Conservation (phyloP, 2,888 invertebrate species). For the Morinoia aosen region DNA sequence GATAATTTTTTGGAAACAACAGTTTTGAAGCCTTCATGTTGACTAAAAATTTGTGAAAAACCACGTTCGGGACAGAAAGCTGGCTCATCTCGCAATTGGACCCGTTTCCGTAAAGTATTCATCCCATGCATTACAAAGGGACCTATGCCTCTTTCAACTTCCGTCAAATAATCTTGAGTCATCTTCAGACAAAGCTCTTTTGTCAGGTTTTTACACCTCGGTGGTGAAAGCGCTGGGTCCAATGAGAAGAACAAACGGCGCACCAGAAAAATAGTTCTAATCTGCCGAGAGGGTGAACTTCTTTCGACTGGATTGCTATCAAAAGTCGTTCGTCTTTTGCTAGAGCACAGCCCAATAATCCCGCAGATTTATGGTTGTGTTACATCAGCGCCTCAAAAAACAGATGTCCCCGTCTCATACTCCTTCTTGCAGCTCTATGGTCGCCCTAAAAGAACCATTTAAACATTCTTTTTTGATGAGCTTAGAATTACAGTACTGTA, state of each 20-base stretch:
- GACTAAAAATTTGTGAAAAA: background rate
- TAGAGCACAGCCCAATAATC: background rate
- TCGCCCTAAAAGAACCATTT: background rate
- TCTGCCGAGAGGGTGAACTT: conserved; percentile 2
- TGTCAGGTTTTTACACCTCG: background rate
- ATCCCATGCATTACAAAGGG: background rate
- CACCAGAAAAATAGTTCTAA: background rate
- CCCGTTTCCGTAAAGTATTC: background rate
- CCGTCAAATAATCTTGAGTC: background rate
- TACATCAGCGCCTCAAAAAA: background rate
- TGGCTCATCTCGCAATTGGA: background rate
- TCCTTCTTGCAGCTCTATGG: background rate
- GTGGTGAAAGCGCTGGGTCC: background rate
- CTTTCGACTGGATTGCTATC: background rate
- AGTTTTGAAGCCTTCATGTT: background rate
- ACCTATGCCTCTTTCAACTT: background rate
- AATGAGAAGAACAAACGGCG: background rate
- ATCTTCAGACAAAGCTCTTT: background rate
- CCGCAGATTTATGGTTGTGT: background rate
- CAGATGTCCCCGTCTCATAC: background rate
- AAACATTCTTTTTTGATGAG: background rate
- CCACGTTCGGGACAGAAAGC: background rate
- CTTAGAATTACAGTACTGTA: background rate
- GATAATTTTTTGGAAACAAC: background rate
- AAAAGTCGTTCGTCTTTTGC: background rate